Percentiles rank a stretch among this genome's conserved stretches.
Evolutionary conservation across 2,888 invertebrate genomes (phyloP).

Genomic region (Stegophylla sp.): DNA sequence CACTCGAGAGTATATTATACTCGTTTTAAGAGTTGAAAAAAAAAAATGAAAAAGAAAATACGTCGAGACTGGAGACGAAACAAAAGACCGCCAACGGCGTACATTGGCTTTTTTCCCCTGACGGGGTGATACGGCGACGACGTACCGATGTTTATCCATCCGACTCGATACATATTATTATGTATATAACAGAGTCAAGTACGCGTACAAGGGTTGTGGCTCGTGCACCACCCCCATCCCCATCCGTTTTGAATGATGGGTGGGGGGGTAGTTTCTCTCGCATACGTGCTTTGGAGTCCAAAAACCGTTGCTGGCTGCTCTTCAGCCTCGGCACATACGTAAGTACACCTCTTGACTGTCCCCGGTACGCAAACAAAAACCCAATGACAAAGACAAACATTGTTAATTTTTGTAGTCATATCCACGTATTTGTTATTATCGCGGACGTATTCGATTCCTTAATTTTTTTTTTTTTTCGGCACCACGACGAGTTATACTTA

Average conservation of each 20-base stretch:
- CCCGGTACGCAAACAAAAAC: conserved; percentile 11
- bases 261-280: conserved; percentile 6
- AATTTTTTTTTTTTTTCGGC: too few relatives aligned
- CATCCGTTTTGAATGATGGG: neutral
- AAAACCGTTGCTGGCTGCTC: neutral
- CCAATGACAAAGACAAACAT: conserved; percentile 22
- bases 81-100: neutral
- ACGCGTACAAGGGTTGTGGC: neutral
- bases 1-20: neutral
- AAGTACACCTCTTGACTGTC: conserved; percentile 8
- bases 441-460: too few relatives aligned
- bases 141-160: conserved; percentile 21
- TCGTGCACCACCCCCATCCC: neutral
- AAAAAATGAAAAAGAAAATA: too few relatives aligned
- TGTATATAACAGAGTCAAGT: conserved; percentile 33
- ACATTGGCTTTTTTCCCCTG: neutral
- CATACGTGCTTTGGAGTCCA: conserved; percentile 13
- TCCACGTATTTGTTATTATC: neutral
- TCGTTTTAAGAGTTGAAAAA: neutral
- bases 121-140: neutral
- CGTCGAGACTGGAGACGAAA: neutral
- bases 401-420: conserved; percentile 2
- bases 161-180: neutral
- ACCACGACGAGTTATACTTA: too few relatives aligned
- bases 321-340: neutral